A percentile compares a stretch with the other conserved stretches of the same genome.
Evolutionary conservation across 53 echinoderm and acorn worm species (phyloP).

Genomic region (Stichopus horrens): DNA sequence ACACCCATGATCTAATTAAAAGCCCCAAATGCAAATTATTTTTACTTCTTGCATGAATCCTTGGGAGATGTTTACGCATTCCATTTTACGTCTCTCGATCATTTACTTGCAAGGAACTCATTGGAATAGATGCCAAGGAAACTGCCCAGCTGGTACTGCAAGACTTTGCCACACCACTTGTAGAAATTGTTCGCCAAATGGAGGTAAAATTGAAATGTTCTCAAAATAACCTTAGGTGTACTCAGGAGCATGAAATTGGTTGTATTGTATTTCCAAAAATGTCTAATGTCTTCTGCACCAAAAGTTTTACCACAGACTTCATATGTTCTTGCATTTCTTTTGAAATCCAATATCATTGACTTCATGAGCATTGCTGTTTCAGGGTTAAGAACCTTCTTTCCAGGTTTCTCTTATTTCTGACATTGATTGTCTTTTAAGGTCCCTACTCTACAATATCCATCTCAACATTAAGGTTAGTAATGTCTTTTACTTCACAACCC

Average conservation of each 20-base stretch:
- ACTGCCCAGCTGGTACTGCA: slow-evolving; percentile 88
- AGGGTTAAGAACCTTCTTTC: too few species aligned
- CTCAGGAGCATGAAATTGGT: neutral
- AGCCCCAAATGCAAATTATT: too few species aligned
- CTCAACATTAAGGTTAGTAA: neutral
- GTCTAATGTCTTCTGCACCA: neutral
- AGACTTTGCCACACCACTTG: slow-evolving; percentile 77
- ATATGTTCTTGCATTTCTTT: neutral
- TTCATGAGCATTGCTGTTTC: too few species aligned
- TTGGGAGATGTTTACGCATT: too few species aligned
- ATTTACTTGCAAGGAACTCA: slow-evolving; percentile 66
- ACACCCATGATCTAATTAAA: too few species aligned
- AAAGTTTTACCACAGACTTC: neutral
- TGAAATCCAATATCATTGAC: neutral
- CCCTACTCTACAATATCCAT: neutral
- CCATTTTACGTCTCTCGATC: neutral
- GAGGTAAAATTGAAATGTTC: slow-evolving; percentile 50
- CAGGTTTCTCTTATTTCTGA: too few species aligned
- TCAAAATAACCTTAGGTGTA: too few species aligned
- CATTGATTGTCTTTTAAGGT: neutral
- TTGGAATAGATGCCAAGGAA: slow-evolving; percentile 89
- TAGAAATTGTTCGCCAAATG: slow-evolving; percentile 71
- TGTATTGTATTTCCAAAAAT: neutral
- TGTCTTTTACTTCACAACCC: neutral
- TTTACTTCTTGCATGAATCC: too few species aligned